Conservation (phyloP, 1,140 invertebrate genomes). For the Lasioglossum baleicum region DNA sequence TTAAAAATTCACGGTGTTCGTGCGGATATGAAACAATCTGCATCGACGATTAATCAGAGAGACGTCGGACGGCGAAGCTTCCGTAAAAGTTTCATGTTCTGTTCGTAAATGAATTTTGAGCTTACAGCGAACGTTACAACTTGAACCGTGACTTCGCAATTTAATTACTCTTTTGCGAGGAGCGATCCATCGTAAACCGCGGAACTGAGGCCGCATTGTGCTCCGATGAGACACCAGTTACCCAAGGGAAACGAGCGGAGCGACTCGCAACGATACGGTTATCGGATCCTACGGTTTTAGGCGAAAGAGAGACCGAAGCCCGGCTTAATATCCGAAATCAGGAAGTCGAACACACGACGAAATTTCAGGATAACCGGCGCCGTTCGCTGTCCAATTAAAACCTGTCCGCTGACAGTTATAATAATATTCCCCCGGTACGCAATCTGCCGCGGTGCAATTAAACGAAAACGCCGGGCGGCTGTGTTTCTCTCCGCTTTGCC, state of each 20-base stretch:
- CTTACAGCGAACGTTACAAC: no score
- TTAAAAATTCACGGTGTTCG: neutral
- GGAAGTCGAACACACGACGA: neutral
- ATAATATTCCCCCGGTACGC: neutral
- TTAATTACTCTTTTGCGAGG: neutral
- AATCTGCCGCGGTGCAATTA: neutral
- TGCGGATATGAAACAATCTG: neutral
- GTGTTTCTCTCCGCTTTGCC: neutral
- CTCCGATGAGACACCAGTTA: neutral
- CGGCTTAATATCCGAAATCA: neutral
- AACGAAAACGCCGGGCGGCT: neutral
- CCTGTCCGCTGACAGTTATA: conserved; percentile 13
- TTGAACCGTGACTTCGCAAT: neutral
- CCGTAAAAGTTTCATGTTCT: neutral
- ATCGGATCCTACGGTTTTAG: neutral
- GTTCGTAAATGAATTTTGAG: neutral
- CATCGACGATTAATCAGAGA: neutral
- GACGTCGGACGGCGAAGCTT: neutral
- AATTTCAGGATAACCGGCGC: neutral
- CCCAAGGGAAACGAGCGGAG: neutral
- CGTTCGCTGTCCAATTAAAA: conserved; percentile 8
- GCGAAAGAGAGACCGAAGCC: no score
- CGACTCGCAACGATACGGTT: neutral
- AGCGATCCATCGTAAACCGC: neutral
- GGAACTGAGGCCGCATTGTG: no score